phyloP scores from a whole-genome alignment of 2,888 invertebrate genomes.

The Pimpla rufipes region DNA sequence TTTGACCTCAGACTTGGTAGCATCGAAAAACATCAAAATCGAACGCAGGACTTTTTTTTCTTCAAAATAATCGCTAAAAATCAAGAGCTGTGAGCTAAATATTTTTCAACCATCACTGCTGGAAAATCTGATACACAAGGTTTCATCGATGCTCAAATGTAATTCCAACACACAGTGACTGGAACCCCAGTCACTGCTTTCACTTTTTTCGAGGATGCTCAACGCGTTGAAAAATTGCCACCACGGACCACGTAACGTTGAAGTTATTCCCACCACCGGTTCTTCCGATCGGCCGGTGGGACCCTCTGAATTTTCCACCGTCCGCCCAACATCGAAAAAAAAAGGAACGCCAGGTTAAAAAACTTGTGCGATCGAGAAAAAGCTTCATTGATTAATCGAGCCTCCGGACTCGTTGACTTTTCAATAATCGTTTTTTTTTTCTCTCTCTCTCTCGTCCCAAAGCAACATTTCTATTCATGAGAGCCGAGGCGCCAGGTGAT shows the following conservation, averaged over 20 bases:
- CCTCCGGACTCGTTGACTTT: conserved; percentile 30
- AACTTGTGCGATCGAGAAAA: conserved; percentile 3
- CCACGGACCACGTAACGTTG: neutral
- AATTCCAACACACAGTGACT: neutral
- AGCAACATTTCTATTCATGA: conserved; percentile 58
- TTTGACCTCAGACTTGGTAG: too few relatives aligned
- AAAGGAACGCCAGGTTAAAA: conserved; percentile 6
- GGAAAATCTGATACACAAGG: neutral
- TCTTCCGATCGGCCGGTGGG: neutral
- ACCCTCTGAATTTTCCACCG: neutral
- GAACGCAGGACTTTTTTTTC: too few relatives aligned
- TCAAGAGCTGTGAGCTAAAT: too few relatives aligned
- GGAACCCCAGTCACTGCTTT: neutral
- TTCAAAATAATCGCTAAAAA: too few relatives aligned
- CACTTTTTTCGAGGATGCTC: neutral
- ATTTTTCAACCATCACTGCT: too few relatives aligned
- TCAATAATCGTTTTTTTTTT: conserved; percentile 20
- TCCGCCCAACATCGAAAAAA: neutral
- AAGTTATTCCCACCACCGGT: neutral
- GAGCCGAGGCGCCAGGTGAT: conserved; percentile 62
- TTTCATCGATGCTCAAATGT: too few relatives aligned
- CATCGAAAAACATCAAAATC: too few relatives aligned
- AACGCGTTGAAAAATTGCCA: neutral
- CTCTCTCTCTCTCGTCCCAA: neutral
- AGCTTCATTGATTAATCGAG: conserved; percentile 49